Evolutionary conservation across 1,140 invertebrate species (phyloP).

Genomic region (Heliconius eleuchia): DNA sequence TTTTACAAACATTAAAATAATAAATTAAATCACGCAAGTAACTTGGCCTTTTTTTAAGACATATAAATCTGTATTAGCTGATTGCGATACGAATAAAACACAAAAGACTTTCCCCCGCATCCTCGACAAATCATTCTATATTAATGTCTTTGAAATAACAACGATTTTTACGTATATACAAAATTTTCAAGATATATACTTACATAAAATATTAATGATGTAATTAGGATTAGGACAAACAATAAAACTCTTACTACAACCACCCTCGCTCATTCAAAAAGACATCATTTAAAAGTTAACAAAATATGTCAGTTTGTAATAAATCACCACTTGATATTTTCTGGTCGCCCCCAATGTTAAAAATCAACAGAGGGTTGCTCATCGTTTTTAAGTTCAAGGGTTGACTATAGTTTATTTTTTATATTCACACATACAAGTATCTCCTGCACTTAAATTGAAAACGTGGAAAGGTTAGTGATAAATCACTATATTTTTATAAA

Average conservation of each 20-base stretch:
- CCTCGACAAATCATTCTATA: too few relatives aligned
- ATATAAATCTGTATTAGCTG: too few relatives aligned
- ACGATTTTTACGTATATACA: too few relatives aligned
- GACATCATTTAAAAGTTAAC: slow-evolving; percentile 50
- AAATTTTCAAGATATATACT: not conserved
- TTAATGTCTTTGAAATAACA: too few relatives aligned
- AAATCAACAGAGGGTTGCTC: slow-evolving; percentile 44
- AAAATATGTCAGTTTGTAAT: slow-evolving; percentile 50
- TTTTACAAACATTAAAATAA: too few relatives aligned
- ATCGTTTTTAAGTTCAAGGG: slow-evolving; percentile 43
- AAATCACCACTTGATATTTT: slow-evolving; percentile 41
- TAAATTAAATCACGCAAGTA: too few relatives aligned
- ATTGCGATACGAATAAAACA: too few relatives aligned
- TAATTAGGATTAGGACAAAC: slow-evolving; percentile 28
- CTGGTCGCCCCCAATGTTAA: slow-evolving; percentile 41
- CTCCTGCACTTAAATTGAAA: not conserved
- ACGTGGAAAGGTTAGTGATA: not conserved
- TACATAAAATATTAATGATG: slow-evolving; percentile 34
- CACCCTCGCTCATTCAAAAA: slow-evolving; percentile 36
- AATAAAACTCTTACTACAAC: slow-evolving; percentile 33
- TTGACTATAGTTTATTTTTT: slow-evolving; percentile 20
- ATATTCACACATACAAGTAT: not conserved
- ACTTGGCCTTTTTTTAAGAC: too few relatives aligned
- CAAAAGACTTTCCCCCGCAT: too few relatives aligned
- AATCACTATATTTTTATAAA: too few relatives aligned